These are phyloP conservation scores for Dryobota labecula DNA, from an alignment of 2,888 invertebrate genomes.

Conservation along the genomic window DNA sequence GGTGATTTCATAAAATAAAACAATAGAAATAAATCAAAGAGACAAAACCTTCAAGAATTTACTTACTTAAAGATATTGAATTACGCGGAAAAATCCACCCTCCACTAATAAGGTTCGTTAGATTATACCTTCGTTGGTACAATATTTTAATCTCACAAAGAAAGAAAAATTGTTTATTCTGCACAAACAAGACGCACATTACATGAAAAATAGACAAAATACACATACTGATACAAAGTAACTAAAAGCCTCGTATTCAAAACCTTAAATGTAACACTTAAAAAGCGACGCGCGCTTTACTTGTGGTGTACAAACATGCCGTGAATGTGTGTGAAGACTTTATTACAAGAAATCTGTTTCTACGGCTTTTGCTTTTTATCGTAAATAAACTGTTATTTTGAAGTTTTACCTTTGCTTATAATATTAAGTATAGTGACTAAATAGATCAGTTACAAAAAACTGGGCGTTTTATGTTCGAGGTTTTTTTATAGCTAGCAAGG, in stretches of 20 bases:
- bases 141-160: too few species aligned
- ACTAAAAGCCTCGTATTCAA: too few species aligned
- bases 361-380: conserved; percentile 1
- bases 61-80: conserved; percentile 49
- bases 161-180: too few species aligned
- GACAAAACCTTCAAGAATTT: conserved; percentile 41
- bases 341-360: conserved; percentile 31
- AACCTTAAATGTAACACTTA: too few species aligned
- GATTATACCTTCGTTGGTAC: conserved; percentile 14
- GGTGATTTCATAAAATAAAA: conserved; percentile 23
- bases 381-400: conserved; percentile 15
- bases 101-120: conserved; percentile 49
- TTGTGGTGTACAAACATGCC: too few species aligned
- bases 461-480: neutral
- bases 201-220: too few species aligned
- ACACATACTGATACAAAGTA: too few species aligned
- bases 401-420: conserved; percentile 6
- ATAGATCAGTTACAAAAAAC: too few species aligned
- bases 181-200: too few species aligned
- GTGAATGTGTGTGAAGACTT: too few species aligned
- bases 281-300: too few species aligned
- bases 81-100: conserved; percentile 36
- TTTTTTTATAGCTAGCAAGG: neutral
- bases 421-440: too few species aligned
- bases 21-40: conserved; percentile 48